Base-by-base conservation (phyloP, 2,888 invertebrate species). In the Trissolcus japonicus region DNA sequence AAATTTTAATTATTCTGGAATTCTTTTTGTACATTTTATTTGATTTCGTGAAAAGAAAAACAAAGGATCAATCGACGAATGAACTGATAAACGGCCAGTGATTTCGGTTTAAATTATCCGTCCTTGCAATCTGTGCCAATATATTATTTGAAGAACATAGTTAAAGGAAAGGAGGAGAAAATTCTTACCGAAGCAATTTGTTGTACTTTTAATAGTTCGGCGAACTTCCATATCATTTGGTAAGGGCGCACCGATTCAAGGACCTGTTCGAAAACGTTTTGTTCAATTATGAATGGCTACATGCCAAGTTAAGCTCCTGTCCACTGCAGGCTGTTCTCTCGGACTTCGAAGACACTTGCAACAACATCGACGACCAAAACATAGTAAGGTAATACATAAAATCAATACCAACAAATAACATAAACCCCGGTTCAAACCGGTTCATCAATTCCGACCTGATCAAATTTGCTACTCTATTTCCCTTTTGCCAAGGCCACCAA, bases 241-340 rank as follows among this genome's bases (percentile, higher is more conserved):
- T 98, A 0, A 92, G 98, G 6, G 95, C 98, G 0, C 94, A 96
- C 78, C 93, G 98, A 41, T 96, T 96, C 86, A 94, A 95, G 62
- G 98, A 98, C 88, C 90, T 99, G 14, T 97, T 96, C 86, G 94
- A 94, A 50, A 93, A 97, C 85, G 98, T 98, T 0, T 91, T 99
- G 0, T 99, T 99, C 90, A 98, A 98, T 90, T 99, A 98, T 88
- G 95, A 97, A 84, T 99, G 98, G 97, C 91, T 99, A 0, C 98
- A 98, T 86, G 98, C 98, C 0, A 99, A 99, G 87, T 91, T 98
- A 0, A 95, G 95, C 81, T 96, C 97, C 83, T 98, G 98, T 87
- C 98, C 99, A 0, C 91, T 99, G 13, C 98, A 98, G 89, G 95
- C 97, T 0, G 95, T 98, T 0, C 90, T 99, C 6, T 95, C 96